Percentiles rank a stretch among this genome's conserved stretches.
These are phyloP conservation scores for Myripristis jacobus DNA, from an alignment of 2,797 vertebrate species.

Conservation along the genomic window DNA sequence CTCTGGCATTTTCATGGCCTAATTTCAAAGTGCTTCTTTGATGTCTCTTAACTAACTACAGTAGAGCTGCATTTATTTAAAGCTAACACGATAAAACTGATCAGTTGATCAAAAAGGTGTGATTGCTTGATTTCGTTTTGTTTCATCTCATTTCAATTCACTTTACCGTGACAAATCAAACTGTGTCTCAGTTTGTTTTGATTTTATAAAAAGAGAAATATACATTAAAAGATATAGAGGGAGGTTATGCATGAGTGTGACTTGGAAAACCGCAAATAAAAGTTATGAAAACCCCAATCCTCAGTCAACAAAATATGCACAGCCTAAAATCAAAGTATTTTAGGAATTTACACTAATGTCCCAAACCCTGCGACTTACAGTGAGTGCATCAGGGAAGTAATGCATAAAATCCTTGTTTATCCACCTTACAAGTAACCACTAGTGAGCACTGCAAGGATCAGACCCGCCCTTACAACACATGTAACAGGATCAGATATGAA, in stretches of 20 bases:
- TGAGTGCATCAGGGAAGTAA: background rate
- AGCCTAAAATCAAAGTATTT: background rate
- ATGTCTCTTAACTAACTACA: conserved; percentile 68
- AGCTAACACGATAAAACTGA: conserved; percentile 54
- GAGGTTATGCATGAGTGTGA: conserved; percentile 25
- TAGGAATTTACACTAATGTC: background rate
- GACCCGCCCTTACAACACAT: too few relatives aligned
- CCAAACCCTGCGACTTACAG: background rate
- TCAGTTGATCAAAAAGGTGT: conserved; percentile 55
- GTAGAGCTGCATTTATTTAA: conserved; percentile 61
- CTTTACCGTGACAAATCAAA: conserved; percentile 34
- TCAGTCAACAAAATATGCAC: conserved; percentile 15
- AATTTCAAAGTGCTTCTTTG: conserved; percentile 73
- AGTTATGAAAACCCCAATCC: conserved; percentile 31
- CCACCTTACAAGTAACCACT: too few relatives aligned
- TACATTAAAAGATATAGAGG: conserved; percentile 45
- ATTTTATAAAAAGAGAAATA: conserved; percentile 24
- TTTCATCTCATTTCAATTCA: background rate
- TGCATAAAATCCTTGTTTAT: conserved; percentile 3
- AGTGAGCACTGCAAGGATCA: too few relatives aligned
- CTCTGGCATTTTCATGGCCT: conserved; percentile 70
- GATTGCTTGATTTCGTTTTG: conserved; percentile 21
- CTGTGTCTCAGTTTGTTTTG: conserved; percentile 59
- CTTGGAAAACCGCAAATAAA: conserved; percentile 25
- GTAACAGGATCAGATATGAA: too few relatives aligned